Evolutionary conservation across 1,140 invertebrate species (phyloP).

Genomic region (Dreissena rostriformis): DNA sequence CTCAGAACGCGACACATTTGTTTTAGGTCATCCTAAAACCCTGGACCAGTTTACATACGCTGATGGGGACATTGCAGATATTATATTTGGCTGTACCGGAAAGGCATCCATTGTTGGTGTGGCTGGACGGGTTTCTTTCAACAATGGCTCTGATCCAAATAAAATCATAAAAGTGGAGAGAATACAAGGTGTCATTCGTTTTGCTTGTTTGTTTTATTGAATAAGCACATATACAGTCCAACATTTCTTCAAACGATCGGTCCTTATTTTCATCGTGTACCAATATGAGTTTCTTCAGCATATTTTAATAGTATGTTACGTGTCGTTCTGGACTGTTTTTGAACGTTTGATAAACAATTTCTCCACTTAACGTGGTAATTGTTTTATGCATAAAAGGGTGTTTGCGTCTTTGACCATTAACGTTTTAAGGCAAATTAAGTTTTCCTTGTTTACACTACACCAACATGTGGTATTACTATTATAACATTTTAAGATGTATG

Average conservation of each 20-base stretch:
- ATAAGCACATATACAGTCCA: not conserved
- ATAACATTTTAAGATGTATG: not conserved
- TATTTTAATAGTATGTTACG: not conserved
- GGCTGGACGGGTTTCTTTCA: constrained; percentile 27
- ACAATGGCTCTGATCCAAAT: constrained; percentile 11
- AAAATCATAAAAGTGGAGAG: constrained; percentile 28
- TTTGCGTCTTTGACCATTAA: not conserved
- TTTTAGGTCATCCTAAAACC: not conserved
- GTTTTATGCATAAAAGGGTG: not conserved
- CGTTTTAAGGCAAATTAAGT: not conserved
- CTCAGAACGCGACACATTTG: too few relatives aligned
- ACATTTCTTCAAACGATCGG: not conserved
- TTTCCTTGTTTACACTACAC: not conserved
- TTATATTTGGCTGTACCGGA: constrained; percentile 22
- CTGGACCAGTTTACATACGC: constrained; percentile 24
- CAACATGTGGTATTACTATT: not conserved
- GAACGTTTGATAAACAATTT: not conserved
- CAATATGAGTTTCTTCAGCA: not conserved
- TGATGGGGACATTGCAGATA: constrained; percentile 1
- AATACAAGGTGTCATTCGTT: constrained; percentile 12
- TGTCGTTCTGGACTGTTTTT: not conserved
- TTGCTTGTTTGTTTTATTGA: not conserved
- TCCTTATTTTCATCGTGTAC: not conserved
- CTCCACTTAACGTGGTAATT: not conserved
- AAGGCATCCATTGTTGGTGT: constrained; percentile 11